These are phyloP conservation scores for Notarius lentiginosus DNA, from an alignment of 2,113 vertebrate species.

Conservation along the genomic window DNA sequence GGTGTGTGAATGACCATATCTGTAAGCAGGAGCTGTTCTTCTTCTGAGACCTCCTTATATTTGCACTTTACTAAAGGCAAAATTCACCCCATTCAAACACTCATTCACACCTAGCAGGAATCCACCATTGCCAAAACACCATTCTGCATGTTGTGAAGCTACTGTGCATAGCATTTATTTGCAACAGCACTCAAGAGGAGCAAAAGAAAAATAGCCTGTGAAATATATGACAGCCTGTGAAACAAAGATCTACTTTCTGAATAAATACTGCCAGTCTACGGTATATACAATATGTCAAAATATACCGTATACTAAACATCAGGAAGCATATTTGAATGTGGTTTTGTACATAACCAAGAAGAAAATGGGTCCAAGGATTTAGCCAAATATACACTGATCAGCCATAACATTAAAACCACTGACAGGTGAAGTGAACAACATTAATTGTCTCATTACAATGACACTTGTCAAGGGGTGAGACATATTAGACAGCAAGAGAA, in stretches of 20 bases:
- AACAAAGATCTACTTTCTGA: neutral
- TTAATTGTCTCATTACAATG: too few species aligned
- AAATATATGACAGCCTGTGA: too few species aligned
- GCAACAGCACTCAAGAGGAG: neutral
- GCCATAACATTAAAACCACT: too few species aligned
- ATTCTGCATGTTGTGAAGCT: neutral
- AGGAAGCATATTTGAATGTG: neutral
- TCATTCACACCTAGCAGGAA: neutral
- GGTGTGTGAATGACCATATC: slow-evolving; percentile 29
- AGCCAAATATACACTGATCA: neutral
- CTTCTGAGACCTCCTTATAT: neutral
- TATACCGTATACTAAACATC: neutral
- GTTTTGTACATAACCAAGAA: neutral
- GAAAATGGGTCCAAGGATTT: neutral
- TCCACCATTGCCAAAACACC: neutral
- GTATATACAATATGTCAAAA: too few species aligned
- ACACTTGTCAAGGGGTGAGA: too few species aligned
- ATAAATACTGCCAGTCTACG: neutral
- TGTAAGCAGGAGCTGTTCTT: slow-evolving; percentile 29
- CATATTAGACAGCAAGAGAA: too few species aligned
- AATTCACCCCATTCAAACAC: neutral
- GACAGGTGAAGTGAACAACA: too few species aligned
- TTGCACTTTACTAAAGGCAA: neutral
- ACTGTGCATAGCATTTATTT: neutral
- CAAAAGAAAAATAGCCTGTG: neutral